Percentiles rank a stretch among this genome's conserved stretches.
Conservation (phyloP, 1,140 invertebrate genomes). For the Camponotus pennsylvanicus region DNA sequence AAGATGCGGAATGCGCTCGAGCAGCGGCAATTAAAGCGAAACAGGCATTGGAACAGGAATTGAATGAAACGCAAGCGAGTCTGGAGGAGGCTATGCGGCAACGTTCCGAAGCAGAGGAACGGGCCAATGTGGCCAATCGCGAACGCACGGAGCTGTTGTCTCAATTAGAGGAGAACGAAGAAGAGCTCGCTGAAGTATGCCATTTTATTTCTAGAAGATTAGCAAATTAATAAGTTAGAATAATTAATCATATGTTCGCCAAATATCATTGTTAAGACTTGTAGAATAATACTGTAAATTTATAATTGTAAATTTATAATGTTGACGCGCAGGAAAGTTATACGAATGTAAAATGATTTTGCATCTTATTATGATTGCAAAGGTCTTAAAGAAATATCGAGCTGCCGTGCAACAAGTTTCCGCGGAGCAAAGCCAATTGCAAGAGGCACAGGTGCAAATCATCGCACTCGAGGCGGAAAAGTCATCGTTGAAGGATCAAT, state of each 20-base stretch:
- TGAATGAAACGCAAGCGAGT: constrained; percentile 91
- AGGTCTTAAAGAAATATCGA: constrained; percentile 97
- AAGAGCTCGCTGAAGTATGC: constrained; percentile 93
- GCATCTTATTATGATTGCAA: background rate
- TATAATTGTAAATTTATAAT: background rate
- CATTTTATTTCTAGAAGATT: constrained; percentile 11
- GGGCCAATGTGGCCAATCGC: constrained; percentile 90
- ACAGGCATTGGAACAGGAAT: constrained; percentile 92
- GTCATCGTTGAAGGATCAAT: constrained; percentile 91
- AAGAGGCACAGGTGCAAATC: constrained; percentile 93
- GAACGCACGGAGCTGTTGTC: constrained; percentile 94
- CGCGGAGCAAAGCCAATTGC: constrained; percentile 92
- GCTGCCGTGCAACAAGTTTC: constrained; percentile 94
- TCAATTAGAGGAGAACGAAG: constrained; percentile 96
- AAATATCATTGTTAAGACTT: background rate
- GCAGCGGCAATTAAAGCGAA: constrained; percentile 94
- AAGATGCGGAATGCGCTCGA: constrained; percentile 95
- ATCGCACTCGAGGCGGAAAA: constrained; percentile 93
- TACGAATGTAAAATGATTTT: background rate
- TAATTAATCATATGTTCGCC: background rate
- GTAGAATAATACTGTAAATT: background rate
- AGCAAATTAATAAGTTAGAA: background rate
- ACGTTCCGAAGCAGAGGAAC: constrained; percentile 93
- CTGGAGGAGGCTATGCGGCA: constrained; percentile 92
- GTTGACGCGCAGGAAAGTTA: background rate